phyloP scores from a whole-genome alignment of 2,797 vertebrate genomes.

The Tenualosa ilisha region DNA sequence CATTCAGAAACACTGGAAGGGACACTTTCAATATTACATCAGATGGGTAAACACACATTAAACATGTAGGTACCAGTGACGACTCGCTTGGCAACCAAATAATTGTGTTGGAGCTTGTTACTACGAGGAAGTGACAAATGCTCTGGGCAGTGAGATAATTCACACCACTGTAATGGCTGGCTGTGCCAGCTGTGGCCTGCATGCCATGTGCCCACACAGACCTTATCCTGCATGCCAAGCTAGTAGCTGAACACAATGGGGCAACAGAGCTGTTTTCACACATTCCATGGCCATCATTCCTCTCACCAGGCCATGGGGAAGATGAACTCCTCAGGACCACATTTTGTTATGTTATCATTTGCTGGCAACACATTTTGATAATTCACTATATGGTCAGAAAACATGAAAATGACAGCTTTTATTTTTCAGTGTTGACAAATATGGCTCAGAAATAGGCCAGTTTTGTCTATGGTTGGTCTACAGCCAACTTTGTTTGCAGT shows the following conservation, averaged over 20 bases:
- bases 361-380: too few species aligned
- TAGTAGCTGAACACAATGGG: background rate
- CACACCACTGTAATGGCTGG: background rate
- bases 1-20: background rate
- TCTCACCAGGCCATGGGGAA: background rate
- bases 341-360: too few species aligned
- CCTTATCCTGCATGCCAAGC: background rate
- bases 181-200: background rate
- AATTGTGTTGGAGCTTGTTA: background rate
- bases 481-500: too few species aligned
- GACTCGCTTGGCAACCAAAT: slow-evolving; percentile 6
- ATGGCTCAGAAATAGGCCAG: too few species aligned
- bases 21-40: background rate
- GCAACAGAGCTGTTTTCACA: background rate
- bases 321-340: background rate
- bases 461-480: too few species aligned
- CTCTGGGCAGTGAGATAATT: background rate
- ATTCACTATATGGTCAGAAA: too few species aligned
- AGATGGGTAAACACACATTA: background rate
- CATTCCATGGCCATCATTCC: too few species aligned
- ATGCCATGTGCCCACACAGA: background rate
- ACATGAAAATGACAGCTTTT: too few species aligned
- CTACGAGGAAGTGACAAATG: slow-evolving; percentile 10
- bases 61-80: background rate
- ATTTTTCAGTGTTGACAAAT: too few species aligned